These are phyloP conservation scores for Calliphora vicina DNA, from an alignment of 1,140 invertebrate species.

Conservation along the genomic window DNA sequence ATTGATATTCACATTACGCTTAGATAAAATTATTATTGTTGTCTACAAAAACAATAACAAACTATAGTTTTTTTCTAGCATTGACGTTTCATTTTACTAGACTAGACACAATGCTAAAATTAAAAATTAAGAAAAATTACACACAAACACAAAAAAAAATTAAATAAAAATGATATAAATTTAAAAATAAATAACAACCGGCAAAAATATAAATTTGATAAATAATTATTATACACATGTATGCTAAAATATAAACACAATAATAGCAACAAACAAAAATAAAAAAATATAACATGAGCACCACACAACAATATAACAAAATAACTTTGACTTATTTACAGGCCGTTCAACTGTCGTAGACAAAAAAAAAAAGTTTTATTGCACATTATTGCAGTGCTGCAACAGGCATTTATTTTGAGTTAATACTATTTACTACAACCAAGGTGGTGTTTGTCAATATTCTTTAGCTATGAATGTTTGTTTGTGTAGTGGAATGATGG, in stretches of 20 bases:
- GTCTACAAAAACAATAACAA: background rate
- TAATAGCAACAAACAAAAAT: too few species aligned
- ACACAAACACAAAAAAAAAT: background rate
- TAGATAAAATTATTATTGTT: background rate
- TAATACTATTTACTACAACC: too few species aligned
- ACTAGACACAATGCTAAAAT: constrained; percentile 11
- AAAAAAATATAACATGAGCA: background rate
- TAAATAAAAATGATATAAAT: background rate
- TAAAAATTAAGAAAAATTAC: background rate
- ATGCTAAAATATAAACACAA: background rate
- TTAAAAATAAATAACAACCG: constrained; percentile 8
- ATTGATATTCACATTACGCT: background rate
- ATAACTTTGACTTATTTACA: constrained; percentile 63
- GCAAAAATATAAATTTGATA: constrained; percentile 11
- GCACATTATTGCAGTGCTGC: background rate
- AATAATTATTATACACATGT: background rate
- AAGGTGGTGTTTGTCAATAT: too few species aligned
- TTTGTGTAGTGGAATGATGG: too few species aligned
- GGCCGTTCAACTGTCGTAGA: constrained; percentile 56
- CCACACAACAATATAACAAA: too few species aligned
- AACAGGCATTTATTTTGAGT: background rate
- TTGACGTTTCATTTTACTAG: background rate
- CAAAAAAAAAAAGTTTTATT: background rate
- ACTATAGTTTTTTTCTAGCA: background rate
- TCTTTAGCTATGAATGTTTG: background rate